Evolutionary conservation across 2,797 vertebrate species (phyloP), one percentile per base, ranked within the genome.

Genomic region (Adelosebastes latens): DNA sequence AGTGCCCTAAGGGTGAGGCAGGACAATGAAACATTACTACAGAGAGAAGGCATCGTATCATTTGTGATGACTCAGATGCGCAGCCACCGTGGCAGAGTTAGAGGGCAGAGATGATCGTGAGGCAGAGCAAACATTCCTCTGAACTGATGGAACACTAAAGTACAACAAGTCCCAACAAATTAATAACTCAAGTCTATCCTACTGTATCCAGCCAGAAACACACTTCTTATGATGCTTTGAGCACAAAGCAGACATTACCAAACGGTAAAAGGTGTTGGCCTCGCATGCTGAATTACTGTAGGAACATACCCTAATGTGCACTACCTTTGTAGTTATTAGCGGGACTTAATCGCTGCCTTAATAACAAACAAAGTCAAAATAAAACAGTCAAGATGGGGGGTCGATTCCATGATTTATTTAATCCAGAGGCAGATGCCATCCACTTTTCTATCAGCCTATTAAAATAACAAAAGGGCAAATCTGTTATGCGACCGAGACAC

Each of bases 381-480:
- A 56, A 85, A 89, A 75, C 31, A 13, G 34, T 77, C 66, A 56
- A 60, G 59, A 77, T 81, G 46, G 81, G 83, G 42, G 86, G 84
- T 86, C 80, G 62, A 55, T 84, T 69, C 73, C 49, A 49, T 42
- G 70, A 63, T 84, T 86, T 77, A 76, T 71, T 84, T 83, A 86
- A 92, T 88, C 74, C 73, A 75, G 36, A 70, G 88, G 75, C 92
- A 95, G 92, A 95, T 93, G 93, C 63, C 72, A 61, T 77, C 68
- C 77, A 81, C 82, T 65, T 81, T 85, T 63, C 70, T 84, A 81
- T 84, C 73, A 89, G 62, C 42, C 55, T 64, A 90, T 93, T 90
- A 87, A 52, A 93, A 93, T 89, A 86, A 95, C 89, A 93, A 94
- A 55, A 91, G 80, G 79, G 80, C 69, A 93, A 92, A 93, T 93